Evolutionary conservation across 2,888 invertebrate genomes (phyloP).

Genomic region (Hypomecis punctinalis): DNA sequence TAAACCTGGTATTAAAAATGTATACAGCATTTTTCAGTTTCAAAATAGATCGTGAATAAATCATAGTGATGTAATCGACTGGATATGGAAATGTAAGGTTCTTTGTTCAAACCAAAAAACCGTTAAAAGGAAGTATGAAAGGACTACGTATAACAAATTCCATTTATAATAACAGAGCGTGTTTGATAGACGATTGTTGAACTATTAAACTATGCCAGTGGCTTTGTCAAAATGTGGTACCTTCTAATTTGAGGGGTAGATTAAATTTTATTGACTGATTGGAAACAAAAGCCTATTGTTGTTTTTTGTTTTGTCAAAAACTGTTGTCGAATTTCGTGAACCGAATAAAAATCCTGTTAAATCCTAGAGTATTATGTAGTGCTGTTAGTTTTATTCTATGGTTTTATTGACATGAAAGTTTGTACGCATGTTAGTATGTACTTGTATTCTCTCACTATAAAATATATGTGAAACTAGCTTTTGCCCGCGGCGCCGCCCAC

Average conservation of each 20-base stretch:
- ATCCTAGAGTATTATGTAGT: no score
- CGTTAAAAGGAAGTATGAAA: conserved; percentile 42
- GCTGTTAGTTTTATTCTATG: not conserved
- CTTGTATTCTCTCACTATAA: no score
- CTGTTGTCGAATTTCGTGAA: no score
- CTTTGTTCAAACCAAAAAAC: conserved; percentile 72
- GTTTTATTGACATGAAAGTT: not conserved
- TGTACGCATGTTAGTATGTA: not conserved
- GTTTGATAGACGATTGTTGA: conserved; percentile 35
- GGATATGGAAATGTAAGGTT: conserved; percentile 73
- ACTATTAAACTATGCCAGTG: conserved; percentile 40
- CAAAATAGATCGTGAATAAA: not conserved
- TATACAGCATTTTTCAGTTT: no score
- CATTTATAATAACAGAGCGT: conserved; percentile 37
- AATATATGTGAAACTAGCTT: no score
- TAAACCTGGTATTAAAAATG: no score
- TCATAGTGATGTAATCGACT: conserved; percentile 67
- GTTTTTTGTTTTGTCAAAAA: conserved; percentile 19
- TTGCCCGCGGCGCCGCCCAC: no score
- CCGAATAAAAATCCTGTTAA: no score
- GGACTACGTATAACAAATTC: conserved; percentile 46
- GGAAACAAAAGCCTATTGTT: conserved; percentile 41
- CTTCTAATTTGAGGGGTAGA: conserved; percentile 34
- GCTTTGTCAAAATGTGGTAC: conserved; percentile 33
- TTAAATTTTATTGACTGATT: conserved; percentile 38